Base-by-base conservation (phyloP, 2,797 vertebrate genomes). In the Lepus townsendii region DNA sequence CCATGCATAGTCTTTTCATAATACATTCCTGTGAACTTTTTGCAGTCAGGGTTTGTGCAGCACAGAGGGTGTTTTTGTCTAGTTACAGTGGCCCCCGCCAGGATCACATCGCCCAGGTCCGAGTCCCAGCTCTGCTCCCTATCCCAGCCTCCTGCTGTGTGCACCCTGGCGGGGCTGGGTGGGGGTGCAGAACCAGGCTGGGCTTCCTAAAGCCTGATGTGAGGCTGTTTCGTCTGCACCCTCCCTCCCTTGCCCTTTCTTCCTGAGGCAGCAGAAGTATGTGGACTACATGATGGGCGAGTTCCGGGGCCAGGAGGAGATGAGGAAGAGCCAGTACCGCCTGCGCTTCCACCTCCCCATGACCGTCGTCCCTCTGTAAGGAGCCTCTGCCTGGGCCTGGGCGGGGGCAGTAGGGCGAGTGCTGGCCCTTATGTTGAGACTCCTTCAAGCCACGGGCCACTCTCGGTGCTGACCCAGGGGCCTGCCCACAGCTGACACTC, bases 281-380 rank as follows among this genome's bases (percentile, higher is more conserved):
- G 66, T 98, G 97, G 96, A 95, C 52, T 96, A 50, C 12, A 63
- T 97, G 96, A 93, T 98, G 12, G 83, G 91, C 0, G 96, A 97
- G 68, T 96, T 95, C 78, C 82, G 85, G 68, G 97, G 96, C 35
- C 95, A 95, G 75, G 97, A 96, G 60, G 60, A 94, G 69, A 78
- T 77, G 83, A 82, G 92, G 96, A 96, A 93, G 75, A 97, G 79
- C 86, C 95, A 96, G 95, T 77, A 94, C 14, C 71, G 52, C 42
- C 95, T 95, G 6, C 95, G 47, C 27, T 97, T 98, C 94, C 85
- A 75, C 47, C 76, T 92, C 17, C 96, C 96, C 27, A 72, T 96
- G 96, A 86, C 35, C 57, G 63, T 92, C 24, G 10, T 97, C 27
- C 93, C 95, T 13, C 85, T 95, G 96, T 88, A 95, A 98, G 97